Evolutionary conservation across 2,888 invertebrate genomes (phyloP), one percentile per base, ranked within the genome.

Genomic region (Drosophila mimetica): DNA sequence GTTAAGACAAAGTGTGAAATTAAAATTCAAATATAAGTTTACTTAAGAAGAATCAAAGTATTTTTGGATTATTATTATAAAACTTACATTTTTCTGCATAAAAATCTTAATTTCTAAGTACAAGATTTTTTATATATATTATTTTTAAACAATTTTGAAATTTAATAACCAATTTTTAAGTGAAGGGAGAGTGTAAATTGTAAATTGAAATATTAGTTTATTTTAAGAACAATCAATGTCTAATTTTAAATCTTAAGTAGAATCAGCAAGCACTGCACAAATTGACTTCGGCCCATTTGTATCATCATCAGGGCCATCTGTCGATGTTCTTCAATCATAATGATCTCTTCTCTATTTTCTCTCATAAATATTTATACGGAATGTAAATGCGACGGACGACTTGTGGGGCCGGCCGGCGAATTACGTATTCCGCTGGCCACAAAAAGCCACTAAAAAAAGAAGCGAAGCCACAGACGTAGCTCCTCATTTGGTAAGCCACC

Each of bases 401-500:
- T 86, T 89, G 86, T 88, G 86, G 74, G 86, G 86, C 88, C 88
- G 64, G 46, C 37, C 46, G 46, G 37, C 46, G 53, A 66, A 77
- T 89, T 76, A 85, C 75, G 44, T 77, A 87, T 88, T 85, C 86
- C 70, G 52, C 73, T 51, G 55, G 50, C 76, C 54, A 50, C 60
- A 63, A 65, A 79, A 81, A 60, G 51, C 69, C 64, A 54, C 55
- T 58, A 58, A 42, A 30, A 30, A 28, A 22, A 22, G 22, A 36
- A 63, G 67, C 70, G 65, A 72, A 70, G 65, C 61, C 51, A 57
- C 53, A 44, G 36, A 52, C 28, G 42, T 51, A 71, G 58, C 66
- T 83, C 86, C 88, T 71, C 89, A 89, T 88, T 89, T 86, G 89
- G 89, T 80, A 74, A 88, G 86, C 89, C 86, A 79, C 89, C 89